phyloP scores from a whole-genome alignment of 2,113 vertebrate genomes.

The Amphiprion ocellaris region DNA sequence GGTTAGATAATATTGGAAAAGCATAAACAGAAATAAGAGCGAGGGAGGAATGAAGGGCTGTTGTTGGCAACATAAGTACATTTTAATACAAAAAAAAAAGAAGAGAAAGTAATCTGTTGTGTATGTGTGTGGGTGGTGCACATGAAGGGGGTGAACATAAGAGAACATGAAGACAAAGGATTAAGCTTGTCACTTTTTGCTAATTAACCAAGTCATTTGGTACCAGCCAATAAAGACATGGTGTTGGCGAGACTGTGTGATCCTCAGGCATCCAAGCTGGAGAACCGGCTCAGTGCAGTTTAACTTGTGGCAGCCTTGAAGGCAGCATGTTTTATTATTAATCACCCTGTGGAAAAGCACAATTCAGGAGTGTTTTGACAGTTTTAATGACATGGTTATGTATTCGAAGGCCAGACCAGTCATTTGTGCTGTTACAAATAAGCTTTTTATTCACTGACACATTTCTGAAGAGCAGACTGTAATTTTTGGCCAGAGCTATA shows the following conservation, averaged over 20 bases:
- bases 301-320: slow-evolving; percentile 53
- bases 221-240: slow-evolving; percentile 55
- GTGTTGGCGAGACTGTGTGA: slow-evolving; percentile 58
- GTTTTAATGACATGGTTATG: slow-evolving; percentile 60
- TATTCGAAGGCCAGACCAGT: slow-evolving; percentile 55
- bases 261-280: slow-evolving; percentile 58
- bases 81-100: slow-evolving; percentile 44
- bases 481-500: slow-evolving; percentile 15
- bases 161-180: slow-evolving; percentile 62
- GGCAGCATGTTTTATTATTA: slow-evolving; percentile 61
- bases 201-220: slow-evolving; percentile 71
- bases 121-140: slow-evolving; percentile 39
- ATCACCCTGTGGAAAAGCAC: slow-evolving; percentile 58
- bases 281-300: slow-evolving; percentile 53
- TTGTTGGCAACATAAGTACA: slow-evolving; percentile 12
- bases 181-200: slow-evolving; percentile 65
- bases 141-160: slow-evolving; percentile 45
- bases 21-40: slow-evolving; percentile 4
- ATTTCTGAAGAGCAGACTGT: slow-evolving; percentile 36
- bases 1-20: slow-evolving; percentile 29
- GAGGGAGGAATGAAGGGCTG: slow-evolving; percentile 1
- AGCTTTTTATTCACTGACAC: slow-evolving; percentile 42
- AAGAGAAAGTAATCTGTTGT: slow-evolving; percentile 40
- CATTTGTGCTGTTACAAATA: slow-evolving; percentile 50
- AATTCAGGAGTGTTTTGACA: slow-evolving; percentile 61